Base-by-base conservation (phyloP, 2,888 invertebrate genomes). In the Dione juno region DNA sequence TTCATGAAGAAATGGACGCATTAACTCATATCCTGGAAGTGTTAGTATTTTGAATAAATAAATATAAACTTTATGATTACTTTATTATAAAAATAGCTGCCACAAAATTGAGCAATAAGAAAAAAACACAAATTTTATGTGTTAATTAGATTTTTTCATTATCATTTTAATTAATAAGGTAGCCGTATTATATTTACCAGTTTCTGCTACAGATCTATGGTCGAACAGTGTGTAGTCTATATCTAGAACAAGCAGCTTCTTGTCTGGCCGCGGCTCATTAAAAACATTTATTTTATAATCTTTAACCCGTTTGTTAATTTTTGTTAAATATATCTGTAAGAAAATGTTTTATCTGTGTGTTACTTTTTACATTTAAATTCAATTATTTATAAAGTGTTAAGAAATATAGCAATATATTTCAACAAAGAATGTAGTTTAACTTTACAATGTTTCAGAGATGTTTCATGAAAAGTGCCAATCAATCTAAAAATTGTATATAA, bases 191-290 rank as follows among this genome's bases (percentile, higher is more conserved):
- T 14, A 50, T 65, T 69, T 79, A 88, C 95, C 96, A 75, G 96
- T 96, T 87, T 99, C 98, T 0, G 98, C 99, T 0, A 96, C 95
- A 41, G 99, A 99, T 87, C 97, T 95, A 85, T 99, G 99, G 91
- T 99, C 99, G 84, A 99, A 99, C 28, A 99, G 90, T 1, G 99
- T 99, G 82, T 99, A 99, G 86, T 99, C 99, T 82, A 99, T 98
- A 83, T 99, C 99, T 65, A 99, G 90, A 0, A 99, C 99, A 0
- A 99, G 94, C 13, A 99, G 91, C 80, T 98, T 98, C 86, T 98
- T 99, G 9, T 96, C 97, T 7, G 95, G 94, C 19, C 99, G 91
- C 0, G 98, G 95, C 66, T 97, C 95, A 88, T 97, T 98, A 45
- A 99, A 79, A 70, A 97, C 94, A 59, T 95, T 96, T 52, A 98